phyloP scores from a whole-genome alignment of 2,113 vertebrate species.

The Dasyurus viverrinus region DNA sequence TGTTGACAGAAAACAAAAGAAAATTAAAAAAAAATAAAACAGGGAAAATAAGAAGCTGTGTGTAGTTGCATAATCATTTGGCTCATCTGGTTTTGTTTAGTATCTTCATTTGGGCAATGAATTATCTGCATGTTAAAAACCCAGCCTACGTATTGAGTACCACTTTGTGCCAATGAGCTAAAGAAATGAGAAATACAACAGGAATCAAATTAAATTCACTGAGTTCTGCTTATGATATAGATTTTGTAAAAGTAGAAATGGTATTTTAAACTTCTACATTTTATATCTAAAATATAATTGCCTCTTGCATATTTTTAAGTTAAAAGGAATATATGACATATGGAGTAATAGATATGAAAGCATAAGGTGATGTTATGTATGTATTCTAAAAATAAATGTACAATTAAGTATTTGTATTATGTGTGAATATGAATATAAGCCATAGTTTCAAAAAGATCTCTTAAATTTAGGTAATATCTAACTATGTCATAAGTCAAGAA shows the following conservation, averaged over 20 bases:
- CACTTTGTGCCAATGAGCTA: not conserved
- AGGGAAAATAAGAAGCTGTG: not conserved
- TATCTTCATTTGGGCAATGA: not conserved
- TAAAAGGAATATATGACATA: not conserved
- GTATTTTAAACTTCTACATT: not conserved
- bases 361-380: not conserved
- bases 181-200: not conserved
- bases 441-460: not conserved
- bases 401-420: not conserved
- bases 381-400: not conserved
- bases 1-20: too few relatives aligned
- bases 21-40: not conserved
- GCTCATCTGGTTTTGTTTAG: not conserved
- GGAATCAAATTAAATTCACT: not conserved
- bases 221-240: not conserved
- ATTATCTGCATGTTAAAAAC: not conserved
- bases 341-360: not conserved
- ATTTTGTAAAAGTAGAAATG: not conserved
- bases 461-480: not conserved
- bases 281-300: not conserved
- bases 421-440: not conserved
- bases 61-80: not conserved
- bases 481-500: not conserved
- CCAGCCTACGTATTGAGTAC: not conserved
- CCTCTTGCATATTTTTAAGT: not conserved